Percentiles rank a stretch among this genome's conserved stretches.
These are phyloP conservation scores for Strigamia maritima DNA, from an alignment of 2,888 invertebrate species.

Conservation along the genomic window DNA sequence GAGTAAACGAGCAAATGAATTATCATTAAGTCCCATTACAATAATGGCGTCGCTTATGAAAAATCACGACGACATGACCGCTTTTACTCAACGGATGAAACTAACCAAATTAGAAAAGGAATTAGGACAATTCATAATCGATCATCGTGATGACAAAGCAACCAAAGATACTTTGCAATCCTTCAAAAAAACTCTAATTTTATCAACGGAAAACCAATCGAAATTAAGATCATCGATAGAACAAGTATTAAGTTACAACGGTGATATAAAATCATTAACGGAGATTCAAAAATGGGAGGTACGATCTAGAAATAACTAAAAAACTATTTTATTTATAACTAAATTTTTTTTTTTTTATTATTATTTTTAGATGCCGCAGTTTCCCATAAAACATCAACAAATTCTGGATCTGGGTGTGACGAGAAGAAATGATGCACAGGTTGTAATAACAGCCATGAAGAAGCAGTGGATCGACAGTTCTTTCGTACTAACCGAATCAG, in stretches of 20 bases:
- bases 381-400: conserved; percentile 75
- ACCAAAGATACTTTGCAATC: conserved; percentile 55
- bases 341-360: too few species aligned
- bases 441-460: conserved; percentile 67
- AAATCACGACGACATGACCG: conserved; percentile 56
- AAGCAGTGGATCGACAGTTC: conserved; percentile 76
- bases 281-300: conserved; percentile 68
- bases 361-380: conserved; percentile 62
- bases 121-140: conserved; percentile 70
- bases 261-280: conserved; percentile 61
- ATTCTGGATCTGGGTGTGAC: conserved; percentile 59
- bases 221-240: background rate
- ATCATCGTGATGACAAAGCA: conserved; percentile 66
- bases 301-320: background rate
- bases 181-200: conserved; percentile 66
- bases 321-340: background rate
- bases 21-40: conserved; percentile 68
- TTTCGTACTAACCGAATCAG: conserved; percentile 65
- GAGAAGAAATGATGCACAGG: conserved; percentile 64
- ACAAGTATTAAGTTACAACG: conserved; percentile 75
- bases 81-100: conserved; percentile 69
- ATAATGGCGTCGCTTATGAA: conserved; percentile 68
- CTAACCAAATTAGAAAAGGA: conserved; percentile 81
- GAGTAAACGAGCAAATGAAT: conserved; percentile 58
- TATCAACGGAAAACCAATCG: conserved; percentile 57